A percentile compares a stretch with the other conserved stretches of the same genome.
Evolutionary conservation across 2,888 invertebrate species (phyloP).

Genomic region (Meteorus cinctellus): DNA sequence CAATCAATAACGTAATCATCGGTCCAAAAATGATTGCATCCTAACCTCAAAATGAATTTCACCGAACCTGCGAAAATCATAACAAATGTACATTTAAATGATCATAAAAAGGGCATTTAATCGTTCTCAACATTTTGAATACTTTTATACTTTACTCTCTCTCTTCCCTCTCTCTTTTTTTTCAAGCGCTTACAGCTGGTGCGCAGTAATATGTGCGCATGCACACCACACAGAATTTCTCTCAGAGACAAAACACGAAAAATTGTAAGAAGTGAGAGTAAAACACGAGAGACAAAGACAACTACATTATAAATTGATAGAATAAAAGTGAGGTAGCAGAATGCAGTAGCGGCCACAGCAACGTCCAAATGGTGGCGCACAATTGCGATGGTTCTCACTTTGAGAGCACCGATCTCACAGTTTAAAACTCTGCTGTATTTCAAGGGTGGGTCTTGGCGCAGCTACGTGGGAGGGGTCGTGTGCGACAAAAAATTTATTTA

Average conservation of each 20-base stretch:
- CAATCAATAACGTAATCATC: background rate
- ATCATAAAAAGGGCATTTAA: background rate
- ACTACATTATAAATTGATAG: background rate
- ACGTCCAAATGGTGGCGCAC: constrained; percentile 29
- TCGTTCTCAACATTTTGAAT: too few relatives aligned
- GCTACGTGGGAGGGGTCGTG: constrained; percentile 51
- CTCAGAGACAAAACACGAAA: background rate
- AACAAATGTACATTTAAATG: background rate
- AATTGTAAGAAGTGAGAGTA: background rate
- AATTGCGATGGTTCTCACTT: constrained; percentile 18
- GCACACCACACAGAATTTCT: background rate
- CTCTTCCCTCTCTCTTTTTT: background rate
- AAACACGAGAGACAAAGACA: background rate
- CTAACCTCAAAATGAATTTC: background rate
- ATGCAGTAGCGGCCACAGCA: constrained; percentile 14
- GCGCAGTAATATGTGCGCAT: background rate
- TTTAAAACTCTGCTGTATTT: constrained; percentile 14
- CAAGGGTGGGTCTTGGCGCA: constrained; percentile 51
- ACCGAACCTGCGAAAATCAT: background rate
- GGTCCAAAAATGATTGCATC: background rate
- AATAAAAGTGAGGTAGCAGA: background rate
- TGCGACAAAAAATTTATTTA: constrained; percentile 35
- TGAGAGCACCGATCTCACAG: constrained; percentile 30
- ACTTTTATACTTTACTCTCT: too few relatives aligned
- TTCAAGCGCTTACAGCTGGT: background rate